A percentile compares a stretch with the other conserved stretches of the same genome.
Conservation (phyloP, 2,797 vertebrate genomes). For the Bradypodion ventrale region DNA sequence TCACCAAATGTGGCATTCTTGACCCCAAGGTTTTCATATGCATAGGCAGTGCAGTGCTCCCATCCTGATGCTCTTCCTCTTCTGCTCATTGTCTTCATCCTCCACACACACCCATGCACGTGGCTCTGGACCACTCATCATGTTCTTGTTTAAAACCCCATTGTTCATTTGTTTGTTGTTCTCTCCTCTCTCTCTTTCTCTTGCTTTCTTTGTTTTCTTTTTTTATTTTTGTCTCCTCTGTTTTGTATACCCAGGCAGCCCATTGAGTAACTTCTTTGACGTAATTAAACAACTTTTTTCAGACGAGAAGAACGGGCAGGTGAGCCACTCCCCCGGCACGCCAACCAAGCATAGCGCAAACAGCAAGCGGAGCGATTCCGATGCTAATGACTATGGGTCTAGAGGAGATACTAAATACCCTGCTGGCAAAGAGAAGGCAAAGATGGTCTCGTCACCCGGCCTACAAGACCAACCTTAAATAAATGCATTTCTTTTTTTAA, state of each 20-base stretch:
- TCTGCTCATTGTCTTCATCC: constrained; percentile 65
- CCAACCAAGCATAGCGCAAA: constrained; percentile 91
- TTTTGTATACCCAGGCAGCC: constrained; percentile 94
- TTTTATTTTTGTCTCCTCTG: constrained; percentile 84
- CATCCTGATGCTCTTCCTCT: constrained; percentile 71
- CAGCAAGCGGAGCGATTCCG: constrained; percentile 86
- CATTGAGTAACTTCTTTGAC: constrained; percentile 99
- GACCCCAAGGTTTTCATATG: constrained; percentile 57
- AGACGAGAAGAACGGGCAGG: constrained; percentile 99
- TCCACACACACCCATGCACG: constrained; percentile 68
- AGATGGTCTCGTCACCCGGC: constrained; percentile 86
- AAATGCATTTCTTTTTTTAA: constrained; percentile 59
- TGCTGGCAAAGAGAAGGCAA: constrained; percentile 86
- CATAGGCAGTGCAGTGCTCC: constrained; percentile 51
- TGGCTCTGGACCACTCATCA: constrained; percentile 75
- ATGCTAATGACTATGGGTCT: constrained; percentile 87
- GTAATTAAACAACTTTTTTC: constrained; percentile 99
- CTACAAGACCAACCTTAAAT: constrained; percentile 89
- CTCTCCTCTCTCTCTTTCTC: constrained; percentile 68
- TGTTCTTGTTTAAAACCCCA: constrained; percentile 78
- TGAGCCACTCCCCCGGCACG: constrained; percentile 86
- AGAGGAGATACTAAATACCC: constrained; percentile 87
- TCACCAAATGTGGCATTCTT: constrained; percentile 18
- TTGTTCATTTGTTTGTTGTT: constrained; percentile 90
- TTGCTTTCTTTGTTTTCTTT: constrained; percentile 67